Evolutionary conservation across 1,140 invertebrate species (phyloP).

Genomic region (Drosophila lacteicornis): DNA sequence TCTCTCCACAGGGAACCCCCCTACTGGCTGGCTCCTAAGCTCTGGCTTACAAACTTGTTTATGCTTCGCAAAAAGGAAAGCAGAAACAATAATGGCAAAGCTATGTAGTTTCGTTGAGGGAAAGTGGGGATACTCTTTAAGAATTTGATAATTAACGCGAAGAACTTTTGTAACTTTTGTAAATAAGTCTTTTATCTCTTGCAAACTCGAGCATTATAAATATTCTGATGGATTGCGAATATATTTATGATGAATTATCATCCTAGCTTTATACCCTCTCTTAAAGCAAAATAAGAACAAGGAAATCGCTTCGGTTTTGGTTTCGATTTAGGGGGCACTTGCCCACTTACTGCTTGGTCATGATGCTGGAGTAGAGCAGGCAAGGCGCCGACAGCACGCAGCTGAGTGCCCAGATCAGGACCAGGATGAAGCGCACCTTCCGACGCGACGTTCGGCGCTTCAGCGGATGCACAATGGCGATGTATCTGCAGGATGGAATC

Average conservation of each 20-base stretch:
- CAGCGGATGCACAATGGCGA: conserved; percentile 95
- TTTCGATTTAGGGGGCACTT: conserved; percentile 30
- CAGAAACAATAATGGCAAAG: conserved; percentile 11
- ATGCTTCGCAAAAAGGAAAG: conserved; percentile 21
- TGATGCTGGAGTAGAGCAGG: conserved; percentile 92
- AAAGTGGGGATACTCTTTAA: not conserved
- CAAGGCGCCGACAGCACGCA: conserved; percentile 92
- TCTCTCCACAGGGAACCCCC: conserved; percentile 19
- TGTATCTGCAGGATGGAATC: conserved; percentile 89
- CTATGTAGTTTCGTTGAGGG: too few species aligned
- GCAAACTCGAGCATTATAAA: too few species aligned
- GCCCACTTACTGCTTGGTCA: conserved; percentile 88
- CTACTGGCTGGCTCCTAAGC: conserved; percentile 23
- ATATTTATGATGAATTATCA: too few species aligned
- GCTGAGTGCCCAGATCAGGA: conserved; percentile 93
- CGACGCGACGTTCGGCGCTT: conserved; percentile 92
- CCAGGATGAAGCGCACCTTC: conserved; percentile 91
- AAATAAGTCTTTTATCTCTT: not conserved
- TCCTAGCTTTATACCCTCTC: too few species aligned
- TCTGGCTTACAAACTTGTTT: conserved; percentile 65
- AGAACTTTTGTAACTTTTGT: not conserved
- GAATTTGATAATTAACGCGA: not conserved
- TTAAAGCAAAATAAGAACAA: not conserved
- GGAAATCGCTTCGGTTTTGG: not conserved
- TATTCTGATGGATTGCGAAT: too few species aligned